Conservation (phyloP, 1,140 invertebrate species). For the Drosophila setifemur region DNA sequence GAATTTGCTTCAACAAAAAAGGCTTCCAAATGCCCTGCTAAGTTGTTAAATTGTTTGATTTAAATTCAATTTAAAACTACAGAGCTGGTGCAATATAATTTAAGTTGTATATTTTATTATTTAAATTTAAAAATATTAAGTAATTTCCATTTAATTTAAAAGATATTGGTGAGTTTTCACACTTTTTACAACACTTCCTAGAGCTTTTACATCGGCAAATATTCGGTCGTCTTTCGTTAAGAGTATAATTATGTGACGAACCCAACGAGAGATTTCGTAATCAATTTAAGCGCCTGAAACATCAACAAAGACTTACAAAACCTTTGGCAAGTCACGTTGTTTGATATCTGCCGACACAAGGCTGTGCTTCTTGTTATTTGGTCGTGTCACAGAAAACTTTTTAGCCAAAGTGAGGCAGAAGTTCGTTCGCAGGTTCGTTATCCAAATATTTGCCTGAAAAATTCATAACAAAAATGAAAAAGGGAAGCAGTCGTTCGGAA, state of each 20-base stretch:
- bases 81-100: too few relatives aligned
- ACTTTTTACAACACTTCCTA: not conserved
- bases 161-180: too few relatives aligned
- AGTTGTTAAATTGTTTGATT: not conserved
- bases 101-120: too few relatives aligned
- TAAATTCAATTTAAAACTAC: not conserved
- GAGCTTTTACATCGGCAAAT: not conserved
- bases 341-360: constrained; percentile 18
- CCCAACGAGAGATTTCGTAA: constrained; percentile 19
- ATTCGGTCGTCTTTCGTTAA: not conserved
- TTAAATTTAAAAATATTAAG: too few relatives aligned
- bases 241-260: constrained; percentile 13
- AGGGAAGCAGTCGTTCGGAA: not conserved
- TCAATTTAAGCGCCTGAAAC: constrained; percentile 39
- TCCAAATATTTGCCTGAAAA: constrained; percentile 34
- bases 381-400: constrained; percentile 25
- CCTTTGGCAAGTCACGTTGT: constrained; percentile 38
- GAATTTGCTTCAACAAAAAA: not conserved
- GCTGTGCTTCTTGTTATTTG: constrained; percentile 3
- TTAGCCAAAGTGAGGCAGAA: not conserved
- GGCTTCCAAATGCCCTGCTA: constrained; percentile 3
- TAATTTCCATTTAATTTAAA: too few relatives aligned
- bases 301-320: constrained; percentile 35
- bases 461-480: not conserved
- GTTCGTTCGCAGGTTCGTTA: constrained; percentile 4